Evolutionary conservation across 1,140 invertebrate species (phyloP).

Genomic region (Phthorimaea operculella): DNA sequence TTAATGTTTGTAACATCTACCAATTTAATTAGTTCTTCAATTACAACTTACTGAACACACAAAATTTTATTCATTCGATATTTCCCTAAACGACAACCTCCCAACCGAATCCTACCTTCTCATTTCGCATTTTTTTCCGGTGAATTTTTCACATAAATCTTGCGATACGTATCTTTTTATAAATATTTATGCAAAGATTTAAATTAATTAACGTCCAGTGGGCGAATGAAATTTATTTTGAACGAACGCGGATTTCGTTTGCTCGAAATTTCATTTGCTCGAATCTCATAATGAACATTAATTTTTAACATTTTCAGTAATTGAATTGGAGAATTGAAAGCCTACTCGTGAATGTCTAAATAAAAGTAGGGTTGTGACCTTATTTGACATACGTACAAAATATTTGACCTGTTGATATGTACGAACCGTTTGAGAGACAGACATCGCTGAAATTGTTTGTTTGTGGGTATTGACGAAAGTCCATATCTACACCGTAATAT

Average conservation of each 20-base stretch:
- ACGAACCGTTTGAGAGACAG: too few relatives aligned
- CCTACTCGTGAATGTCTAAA: background rate
- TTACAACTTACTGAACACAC: too few relatives aligned
- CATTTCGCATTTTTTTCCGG: constrained; percentile 13
- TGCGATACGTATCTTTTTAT: constrained; percentile 16
- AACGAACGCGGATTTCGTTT: background rate
- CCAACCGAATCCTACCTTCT: constrained; percentile 10
- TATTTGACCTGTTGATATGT: background rate
- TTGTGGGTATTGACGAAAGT: too few relatives aligned
- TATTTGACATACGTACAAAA: background rate
- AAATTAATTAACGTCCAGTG: constrained; percentile 15
- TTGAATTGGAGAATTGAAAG: background rate
- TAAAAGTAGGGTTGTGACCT: background rate
- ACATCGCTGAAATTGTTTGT: too few relatives aligned
- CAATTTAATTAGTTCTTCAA: too few relatives aligned
- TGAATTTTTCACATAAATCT: constrained; percentile 10
- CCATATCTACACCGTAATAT: too few relatives aligned
- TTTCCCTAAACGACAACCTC: too few relatives aligned
- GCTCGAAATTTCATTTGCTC: background rate
- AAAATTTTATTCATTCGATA: too few relatives aligned
- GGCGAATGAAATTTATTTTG: background rate
- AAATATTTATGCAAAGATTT: constrained; percentile 15
- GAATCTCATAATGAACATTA: background rate
- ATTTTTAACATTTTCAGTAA: background rate
- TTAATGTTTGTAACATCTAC: too few relatives aligned